Conservation (phyloP, 1,140 invertebrate species). For the Pristionchus pacificus region DNA sequence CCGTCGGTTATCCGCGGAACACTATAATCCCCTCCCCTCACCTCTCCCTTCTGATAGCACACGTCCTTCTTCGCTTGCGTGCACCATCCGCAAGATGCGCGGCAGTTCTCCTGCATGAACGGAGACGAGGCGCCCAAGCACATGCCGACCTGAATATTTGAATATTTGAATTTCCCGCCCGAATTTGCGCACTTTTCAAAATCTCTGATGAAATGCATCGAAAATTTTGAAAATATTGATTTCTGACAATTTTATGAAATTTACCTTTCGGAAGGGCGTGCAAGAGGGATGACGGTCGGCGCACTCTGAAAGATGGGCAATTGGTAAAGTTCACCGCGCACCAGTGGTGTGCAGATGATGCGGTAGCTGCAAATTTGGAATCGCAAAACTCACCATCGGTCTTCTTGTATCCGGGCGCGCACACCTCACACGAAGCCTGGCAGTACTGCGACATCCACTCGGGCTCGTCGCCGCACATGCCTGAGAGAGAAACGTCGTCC, state of each 20-base stretch:
- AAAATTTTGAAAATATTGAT: no score
- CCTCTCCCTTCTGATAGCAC: slow-evolving; percentile 30
- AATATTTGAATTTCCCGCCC: slow-evolving; percentile 27
- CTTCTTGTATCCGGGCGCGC: slow-evolving; percentile 45
- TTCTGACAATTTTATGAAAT: neutral
- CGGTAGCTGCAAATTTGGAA: no score
- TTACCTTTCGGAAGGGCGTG: slow-evolving; percentile 30
- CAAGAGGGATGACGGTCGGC: slow-evolving; percentile 40
- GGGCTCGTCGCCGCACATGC: neutral
- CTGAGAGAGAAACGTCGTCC: no score
- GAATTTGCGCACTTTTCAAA: slow-evolving; percentile 16
- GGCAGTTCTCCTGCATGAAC: slow-evolving; percentile 55
- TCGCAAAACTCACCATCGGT: slow-evolving; percentile 43
- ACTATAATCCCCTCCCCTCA: no score
- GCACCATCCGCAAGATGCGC: slow-evolving; percentile 40
- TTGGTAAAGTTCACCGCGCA: neutral
- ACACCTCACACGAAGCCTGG: slow-evolving; percentile 40
- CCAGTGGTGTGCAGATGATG: neutral
- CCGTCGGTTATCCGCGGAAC: no score
- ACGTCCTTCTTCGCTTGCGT: slow-evolving; percentile 13
- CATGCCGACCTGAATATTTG: slow-evolving; percentile 29
- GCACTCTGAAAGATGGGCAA: slow-evolving; percentile 42
- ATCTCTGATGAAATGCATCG: no score
- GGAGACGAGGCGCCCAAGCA: slow-evolving; percentile 35
- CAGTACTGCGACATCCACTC: slow-evolving; percentile 49